Evolutionary conservation across 2,888 invertebrate species (phyloP), one percentile per base, ranked within the genome.

Genomic region (Chloroclysta siterata): DNA sequence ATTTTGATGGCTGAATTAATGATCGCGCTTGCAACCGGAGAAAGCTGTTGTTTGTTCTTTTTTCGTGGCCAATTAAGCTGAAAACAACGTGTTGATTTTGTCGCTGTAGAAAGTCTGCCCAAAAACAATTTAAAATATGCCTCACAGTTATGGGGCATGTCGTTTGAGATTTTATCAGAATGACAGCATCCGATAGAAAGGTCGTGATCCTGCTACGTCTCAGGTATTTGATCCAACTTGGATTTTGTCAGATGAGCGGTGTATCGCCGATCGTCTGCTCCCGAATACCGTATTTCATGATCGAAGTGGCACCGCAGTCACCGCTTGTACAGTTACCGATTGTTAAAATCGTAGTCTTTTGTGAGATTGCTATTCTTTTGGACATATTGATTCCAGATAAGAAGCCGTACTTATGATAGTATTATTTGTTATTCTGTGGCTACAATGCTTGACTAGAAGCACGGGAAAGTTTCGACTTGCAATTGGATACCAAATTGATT

Each of bases 401-500:
- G 76, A 76, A 81, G 71, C 75, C 11, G 6, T 17, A 17, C 11
- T 8, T 11, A 8, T 44, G 10, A 0, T 81, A 36, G 36, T 36
- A 8, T 36, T 8, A 11, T 11, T 11, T 11, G 11, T 10, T 39
- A 39, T 11, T 39, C 36, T 39, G 11, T 39, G 36, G 36, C 36
- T 79, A 88, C 88, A 88, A 87, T 86, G 80, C 80, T 78, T 84
- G 85, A 88, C 88, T 85, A 86, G 78, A 84, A 85, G 82, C 84
- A 80, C 86, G 84, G 86, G 86, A 88, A 89, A 84, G 81, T 83
- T 82, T 79, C 80, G 75, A 83, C 84, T 85, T 80, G 77, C 85
- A 88, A 91, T 92, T 89, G 87, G 90, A 90, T 87, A 82, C 82
- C 81, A 83, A 87, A 90, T 90, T 83, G 82, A 88, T 88, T 88